Evolutionary conservation across 2,113 vertebrate species (phyloP), one percentile per base, ranked within the genome.

Genomic region (Jaculus jaculus): DNA sequence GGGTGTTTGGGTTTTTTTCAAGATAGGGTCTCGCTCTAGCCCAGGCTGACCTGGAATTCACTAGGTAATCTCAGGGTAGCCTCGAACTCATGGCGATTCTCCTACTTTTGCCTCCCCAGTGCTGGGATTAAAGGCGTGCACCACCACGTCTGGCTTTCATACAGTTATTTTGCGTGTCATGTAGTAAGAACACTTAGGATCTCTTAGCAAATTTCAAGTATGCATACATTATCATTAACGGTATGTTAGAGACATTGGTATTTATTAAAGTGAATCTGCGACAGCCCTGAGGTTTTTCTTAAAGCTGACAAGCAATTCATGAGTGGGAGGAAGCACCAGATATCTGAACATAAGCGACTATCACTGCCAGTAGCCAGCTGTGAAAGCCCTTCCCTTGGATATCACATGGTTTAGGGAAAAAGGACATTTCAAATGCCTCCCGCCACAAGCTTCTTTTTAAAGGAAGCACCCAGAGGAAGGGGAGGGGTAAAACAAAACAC

Each of bases 281-380:
- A 71, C 2, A 3, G 63, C 24, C 47, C 69, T 72, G 68, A 84
- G 34, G 3, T 84, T 78, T 85, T 90, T 89, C 39, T 82, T 80
- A 93, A 92, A 72, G 34, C 54, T 69, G 85, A 58, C 0, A 2
- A 84, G n/a, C n/a, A 95, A 69, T 42, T 84, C 58, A 83, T 28
- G n/a, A 68, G 28, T 21, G 37, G 66, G 77, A 28, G 26, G 58
- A 90, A 94, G 58, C 18, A 54, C 73, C 72, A 81, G 77, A 80
- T 60, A 74, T 92, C 84, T 78, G 83, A 73, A 73, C 61, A 66
- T 32, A 84, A 87, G 54, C 82, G 92, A 66, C 74, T 68, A 51
- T 84, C 72, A 66, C 51, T 84, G 85, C 92, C 61, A 69, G 88
- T 74, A 80, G 78, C 73, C 71, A 66, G 72, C 61, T 83, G 82